These are phyloP conservation scores for Diabrotica balteata DNA, from an alignment of 2,888 invertebrate species.

Conservation along the genomic window DNA sequence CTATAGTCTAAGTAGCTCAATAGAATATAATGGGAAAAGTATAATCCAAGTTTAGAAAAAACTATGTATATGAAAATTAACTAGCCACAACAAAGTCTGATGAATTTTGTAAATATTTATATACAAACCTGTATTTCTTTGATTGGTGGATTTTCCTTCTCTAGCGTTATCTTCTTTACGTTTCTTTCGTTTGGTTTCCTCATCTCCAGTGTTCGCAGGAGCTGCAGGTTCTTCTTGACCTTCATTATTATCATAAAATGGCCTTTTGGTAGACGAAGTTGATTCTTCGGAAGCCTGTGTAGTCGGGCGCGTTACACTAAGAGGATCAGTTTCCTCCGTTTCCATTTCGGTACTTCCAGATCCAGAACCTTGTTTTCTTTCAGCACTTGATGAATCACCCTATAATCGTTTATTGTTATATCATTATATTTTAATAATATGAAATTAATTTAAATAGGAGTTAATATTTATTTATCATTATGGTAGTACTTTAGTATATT, in stretches of 20 bases:
- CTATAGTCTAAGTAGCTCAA: no score
- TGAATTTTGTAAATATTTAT: no score
- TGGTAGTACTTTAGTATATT: no score
- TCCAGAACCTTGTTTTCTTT: slow-evolving; percentile 31
- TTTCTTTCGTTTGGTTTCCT: slow-evolving; percentile 76
- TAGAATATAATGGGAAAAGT: no score
- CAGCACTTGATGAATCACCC: slow-evolving; percentile 26
- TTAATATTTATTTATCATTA: no score
- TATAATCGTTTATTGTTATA: neutral
- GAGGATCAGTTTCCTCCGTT: slow-evolving; percentile 47
- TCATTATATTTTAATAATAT: no score
- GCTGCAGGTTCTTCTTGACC: slow-evolving; percentile 48
- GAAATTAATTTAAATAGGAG: no score
- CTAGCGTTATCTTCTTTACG: slow-evolving; percentile 76
- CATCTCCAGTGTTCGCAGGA: slow-evolving; percentile 72
- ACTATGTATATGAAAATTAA: no score
- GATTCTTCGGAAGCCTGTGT: slow-evolving; percentile 45
- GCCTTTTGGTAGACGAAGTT: slow-evolving; percentile 52
- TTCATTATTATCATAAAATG: slow-evolving; percentile 65
- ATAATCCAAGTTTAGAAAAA: no score
- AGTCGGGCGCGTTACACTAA: slow-evolving; percentile 45
- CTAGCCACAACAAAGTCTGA: no score
- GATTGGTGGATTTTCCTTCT: slow-evolving; percentile 71
- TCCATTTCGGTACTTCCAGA: slow-evolving; percentile 45
- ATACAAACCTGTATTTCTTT: slow-evolving; percentile 61